Percentiles rank a stretch among this genome's conserved stretches.
Evolutionary conservation across 2,797 vertebrate genomes (phyloP).

Genomic region (Myiotriccus ornatus): DNA sequence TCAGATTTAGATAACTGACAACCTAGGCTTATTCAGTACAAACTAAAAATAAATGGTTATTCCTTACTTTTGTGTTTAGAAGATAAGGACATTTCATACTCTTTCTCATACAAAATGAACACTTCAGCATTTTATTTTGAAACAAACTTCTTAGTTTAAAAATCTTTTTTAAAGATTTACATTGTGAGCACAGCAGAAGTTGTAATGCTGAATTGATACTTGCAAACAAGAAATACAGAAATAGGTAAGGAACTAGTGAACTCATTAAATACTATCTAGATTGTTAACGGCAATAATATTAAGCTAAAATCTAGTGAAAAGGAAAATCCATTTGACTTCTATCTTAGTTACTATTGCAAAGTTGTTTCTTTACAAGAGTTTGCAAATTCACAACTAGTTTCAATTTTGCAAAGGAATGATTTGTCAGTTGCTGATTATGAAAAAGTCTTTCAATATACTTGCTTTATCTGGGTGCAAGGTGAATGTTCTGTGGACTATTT

Average conservation of each 20-base stretch:
- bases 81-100: neutral
- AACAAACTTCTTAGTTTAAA: neutral
- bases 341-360: neutral
- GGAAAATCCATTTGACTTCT: neutral
- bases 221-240: neutral
- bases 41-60: neutral
- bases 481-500: neutral
- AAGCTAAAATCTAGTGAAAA: neutral
- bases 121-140: neutral
- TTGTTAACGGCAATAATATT: neutral
- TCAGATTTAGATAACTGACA: neutral
- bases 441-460: neutral
- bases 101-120: neutral
- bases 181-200: neutral
- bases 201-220: neutral
- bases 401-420: neutral
- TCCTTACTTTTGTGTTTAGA: neutral
- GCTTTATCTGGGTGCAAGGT: neutral
- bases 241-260: neutral
- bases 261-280: neutral
- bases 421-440: neutral
- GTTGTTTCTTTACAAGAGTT: neutral
- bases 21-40: neutral
- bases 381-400: neutral
- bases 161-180: neutral